Evolutionary conservation across 1,140 invertebrate species (phyloP), one percentile per base, ranked within the genome.

Genomic region (Pantala flavescens): DNA sequence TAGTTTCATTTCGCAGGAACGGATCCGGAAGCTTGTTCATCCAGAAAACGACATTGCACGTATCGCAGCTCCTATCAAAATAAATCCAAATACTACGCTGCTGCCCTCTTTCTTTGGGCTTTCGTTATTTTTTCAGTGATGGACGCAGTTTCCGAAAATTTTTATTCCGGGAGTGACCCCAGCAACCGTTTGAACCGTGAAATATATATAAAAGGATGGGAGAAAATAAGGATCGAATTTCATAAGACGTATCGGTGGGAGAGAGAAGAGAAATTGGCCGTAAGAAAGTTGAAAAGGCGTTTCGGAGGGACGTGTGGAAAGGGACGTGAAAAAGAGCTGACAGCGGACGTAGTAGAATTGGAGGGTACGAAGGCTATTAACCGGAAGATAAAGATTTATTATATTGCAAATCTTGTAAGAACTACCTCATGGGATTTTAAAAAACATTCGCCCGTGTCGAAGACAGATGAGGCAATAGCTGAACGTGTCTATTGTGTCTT

Each of bases 361-460:
- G n/a, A 63, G 49, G 49, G 49, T 63, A 21, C 14, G 49, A 63
- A 63, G 49, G 49, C 49, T 63, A 63, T 63, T 63, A 63, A 16
- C 3, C 16, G n/a, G 49, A 63, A 63, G n/a, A 63, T 63, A 63
- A 21, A 63, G 49, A 63, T 63, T 63, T 63, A 63, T 63, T 63
- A 63, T 63, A 63, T 63, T 63, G 49, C 49, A 63, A 63, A 63
- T 63, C 49, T 63, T 63, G 49, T 63, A 19, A 63, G 49, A 63
- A 63, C n/a, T 21, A 63, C 49, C 49, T 63, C 49, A 19, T 21
- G 49, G 49, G 49, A 21, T 63, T 63, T 63, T 21, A 19, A 63
- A 49, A 63, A 7, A 63, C 49, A 63, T 63, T 21, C n/a, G 49
- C 12, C 49, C 3, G 14, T 19, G n/a, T 19, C 16, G 12, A 63